Base-by-base conservation (phyloP, 2,113 vertebrate genomes). In the Myotis brandtii region DNA sequence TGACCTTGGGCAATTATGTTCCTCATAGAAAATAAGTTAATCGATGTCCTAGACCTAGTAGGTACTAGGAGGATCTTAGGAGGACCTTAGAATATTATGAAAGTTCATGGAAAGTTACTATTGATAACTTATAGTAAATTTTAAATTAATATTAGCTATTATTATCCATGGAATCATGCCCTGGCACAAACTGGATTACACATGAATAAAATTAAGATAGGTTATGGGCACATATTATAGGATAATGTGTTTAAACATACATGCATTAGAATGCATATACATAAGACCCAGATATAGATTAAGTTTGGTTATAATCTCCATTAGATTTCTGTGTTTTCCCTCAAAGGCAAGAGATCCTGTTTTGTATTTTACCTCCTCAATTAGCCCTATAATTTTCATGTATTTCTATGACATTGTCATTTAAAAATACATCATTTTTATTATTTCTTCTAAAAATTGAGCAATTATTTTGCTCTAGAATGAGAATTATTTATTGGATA, bases 361-460 rank as follows among this genome's bases (percentile, higher is more conserved):
- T 72, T 83, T 18, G 16, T 62, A 70, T 67, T 73, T 86, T 83
- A 86, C 10, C 56, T 85, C 52, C 66, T 46, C 6, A 85, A 40
- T 25, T n/a, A 86, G 30, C 13, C 48, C 64, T 84, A 54, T 30
- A 80, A 70, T 52, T 76, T 91, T 18, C 32, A 82, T 5, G 9
- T 27, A 75, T 85, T 87, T 83, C 50, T 56, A 54, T 54, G 54
- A 14, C 23, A 96, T 90, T 37, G 21, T 10, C 18, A 34, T 69
- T 75, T 83, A 75, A 30, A 84, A 91, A 76, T 64, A 73, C 0
- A 59, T 77, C 10, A 81, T 43, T 94, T 91, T 86, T 79, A 82
- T 54, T 92, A 2, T 92, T 89, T 18, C 5, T 34, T 48, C 7
- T 79, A 93, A 87, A 79, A 56, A 23, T 4, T 40, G 14, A 86